Evolutionary conservation across 1,140 invertebrate genomes (phyloP), one percentile per base, ranked within the genome.

Genomic region (Acromyrmex heyeri): DNA sequence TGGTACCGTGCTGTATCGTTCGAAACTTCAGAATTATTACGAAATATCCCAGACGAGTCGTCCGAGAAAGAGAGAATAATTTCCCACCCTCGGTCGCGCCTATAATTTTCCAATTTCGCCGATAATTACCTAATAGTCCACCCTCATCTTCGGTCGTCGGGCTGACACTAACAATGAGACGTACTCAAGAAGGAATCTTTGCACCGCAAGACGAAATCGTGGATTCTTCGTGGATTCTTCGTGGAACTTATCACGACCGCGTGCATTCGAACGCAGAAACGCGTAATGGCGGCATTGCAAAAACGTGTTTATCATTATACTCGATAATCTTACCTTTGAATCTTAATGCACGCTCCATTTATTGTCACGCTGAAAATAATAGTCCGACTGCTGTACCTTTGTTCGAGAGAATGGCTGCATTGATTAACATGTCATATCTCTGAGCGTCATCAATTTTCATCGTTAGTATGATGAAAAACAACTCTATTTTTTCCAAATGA

Each of bases 31-130:
- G 34, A 77, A 87, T 76, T 85, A 86, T 92, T 91, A 86, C 85
- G 86, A 92, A 93, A 93, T 89, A 55, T 62, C 65, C 65, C 57
- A 70, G 62, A 87, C 77, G 77, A 75, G 21, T 64, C 21, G 62
- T 89, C 59, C 83, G 67, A 27, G 5, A 78, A 30, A 76, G 59
- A 83, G 70, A 86, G 91, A 93, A 91, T 91, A 86, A 93, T 91
- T 89, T 92, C 86, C 85, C 87, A 76, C 77, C 86, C 65, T 8
- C 70, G 75, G 77, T 89, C 88, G 87, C 83, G 76, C 78, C 89
- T 91, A 88, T 93, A 93, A 94, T 94, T 92, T 93, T 88, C 92
- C 90, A 91, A 91, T 91, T 93, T 88, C 73, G 73, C 89, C 91
- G 91, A 93, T 93, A 91, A 92, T 93, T 91, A 79, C 70, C 79